phyloP scores from a whole-genome alignment of 2,888 invertebrate species.

The Himalopsyche tibetana region DNA sequence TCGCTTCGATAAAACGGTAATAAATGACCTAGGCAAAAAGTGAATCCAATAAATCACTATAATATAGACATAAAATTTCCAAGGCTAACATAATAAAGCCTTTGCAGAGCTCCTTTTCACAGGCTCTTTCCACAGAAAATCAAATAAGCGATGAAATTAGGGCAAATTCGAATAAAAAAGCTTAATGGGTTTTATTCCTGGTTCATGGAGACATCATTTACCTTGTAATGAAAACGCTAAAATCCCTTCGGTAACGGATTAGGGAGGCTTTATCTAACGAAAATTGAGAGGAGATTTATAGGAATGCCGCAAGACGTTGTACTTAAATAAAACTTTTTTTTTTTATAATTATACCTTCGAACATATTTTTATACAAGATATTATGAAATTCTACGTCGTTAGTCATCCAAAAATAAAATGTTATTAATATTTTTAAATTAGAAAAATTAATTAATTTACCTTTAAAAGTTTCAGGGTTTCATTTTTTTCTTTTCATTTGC shows the following conservation, averaged over 20 bases:
- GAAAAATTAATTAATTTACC: not conserved
- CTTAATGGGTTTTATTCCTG: conserved; percentile 46
- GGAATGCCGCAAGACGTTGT: conserved; percentile 14
- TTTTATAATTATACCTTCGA: conserved; percentile 21
- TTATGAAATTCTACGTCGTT: not conserved
- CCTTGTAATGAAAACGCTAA: conserved; percentile 58
- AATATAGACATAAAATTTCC: conserved; percentile 4
- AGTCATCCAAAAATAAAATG: not conserved
- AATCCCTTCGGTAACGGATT: conserved; percentile 58
- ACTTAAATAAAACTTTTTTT: conserved; percentile 23
- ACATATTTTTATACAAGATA: conserved; percentile 4
- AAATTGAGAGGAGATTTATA: conserved; percentile 48
- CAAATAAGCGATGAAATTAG: conserved; percentile 48
- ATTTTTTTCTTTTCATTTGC: not conserved
- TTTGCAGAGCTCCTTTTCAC: not conserved
- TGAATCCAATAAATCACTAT: conserved; percentile 7
- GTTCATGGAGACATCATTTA: conserved; percentile 53
- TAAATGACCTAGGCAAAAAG: not conserved
- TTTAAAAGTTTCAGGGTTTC: not conserved
- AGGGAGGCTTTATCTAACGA: conserved; percentile 54
- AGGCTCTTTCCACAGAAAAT: conserved; percentile 25
- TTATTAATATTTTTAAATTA: not conserved
- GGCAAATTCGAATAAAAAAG: conserved; percentile 47
- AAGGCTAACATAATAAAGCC: conserved; percentile 20
- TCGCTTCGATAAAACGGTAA: not conserved